phyloP scores from a whole-genome alignment of 2,888 invertebrate genomes.

The Pediacus dermestoides region DNA sequence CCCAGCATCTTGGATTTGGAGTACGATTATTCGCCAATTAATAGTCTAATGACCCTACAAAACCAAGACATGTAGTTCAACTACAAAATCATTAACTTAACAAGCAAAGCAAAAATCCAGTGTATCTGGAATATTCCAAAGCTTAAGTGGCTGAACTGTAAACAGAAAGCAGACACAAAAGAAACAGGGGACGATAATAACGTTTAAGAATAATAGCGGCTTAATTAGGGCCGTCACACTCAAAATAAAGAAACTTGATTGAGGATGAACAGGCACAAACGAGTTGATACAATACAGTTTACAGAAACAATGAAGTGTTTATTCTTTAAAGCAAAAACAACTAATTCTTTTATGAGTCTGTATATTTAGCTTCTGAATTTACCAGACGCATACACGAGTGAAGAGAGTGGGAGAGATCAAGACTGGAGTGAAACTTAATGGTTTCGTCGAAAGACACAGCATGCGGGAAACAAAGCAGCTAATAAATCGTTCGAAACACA shows the following conservation, averaged over 20 bases:
- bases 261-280: constrained; percentile 26
- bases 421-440: constrained; percentile 32
- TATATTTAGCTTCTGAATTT: constrained; percentile 16
- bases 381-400: constrained; percentile 14
- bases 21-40: too few relatives aligned
- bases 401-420: too few relatives aligned
- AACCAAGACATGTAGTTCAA: too few relatives aligned
- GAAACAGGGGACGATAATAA: too few relatives aligned
- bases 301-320: constrained; percentile 29
- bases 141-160: too few relatives aligned
- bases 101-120: too few relatives aligned
- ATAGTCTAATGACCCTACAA: too few relatives aligned
- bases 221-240: background rate
- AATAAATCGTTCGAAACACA: constrained; percentile 36
- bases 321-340: constrained; percentile 19
- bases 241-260: constrained; percentile 20
- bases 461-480: constrained; percentile 38
- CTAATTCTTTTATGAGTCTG: constrained; percentile 14
- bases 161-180: too few relatives aligned
- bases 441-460: constrained; percentile 33
- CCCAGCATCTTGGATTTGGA: too few relatives aligned
- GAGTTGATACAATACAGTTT: constrained; percentile 25
- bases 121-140: too few relatives aligned
- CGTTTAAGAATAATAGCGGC: too few relatives aligned
- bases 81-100: too few relatives aligned